These are phyloP conservation scores for Calypte anna DNA, from an alignment of 2,113 vertebrate genomes.

Conservation along the genomic window DNA sequence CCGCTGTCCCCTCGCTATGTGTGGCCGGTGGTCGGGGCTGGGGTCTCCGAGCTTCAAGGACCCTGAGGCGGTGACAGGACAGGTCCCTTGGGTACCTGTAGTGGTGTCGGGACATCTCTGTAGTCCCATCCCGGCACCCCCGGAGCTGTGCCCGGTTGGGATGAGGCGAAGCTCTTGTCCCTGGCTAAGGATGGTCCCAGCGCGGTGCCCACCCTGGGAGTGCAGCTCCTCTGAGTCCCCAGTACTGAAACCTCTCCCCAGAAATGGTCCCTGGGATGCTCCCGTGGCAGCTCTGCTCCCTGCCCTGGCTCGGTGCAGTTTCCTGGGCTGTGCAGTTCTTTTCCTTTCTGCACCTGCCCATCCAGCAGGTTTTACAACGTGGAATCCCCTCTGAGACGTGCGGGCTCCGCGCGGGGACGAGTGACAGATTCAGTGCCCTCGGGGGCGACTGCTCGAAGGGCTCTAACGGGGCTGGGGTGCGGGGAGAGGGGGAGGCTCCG, in stretches of 20 bases:
- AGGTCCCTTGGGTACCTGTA: fast-evolving
- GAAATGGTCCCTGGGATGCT: fast-evolving
- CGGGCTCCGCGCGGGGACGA: background rate
- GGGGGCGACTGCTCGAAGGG: background rate
- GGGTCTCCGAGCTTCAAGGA: background rate
- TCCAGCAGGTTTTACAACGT: background rate
- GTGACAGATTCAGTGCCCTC: too few species aligned
- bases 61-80: background rate
- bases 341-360: background rate
- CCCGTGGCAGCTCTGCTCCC: background rate
- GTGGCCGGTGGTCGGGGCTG: background rate
- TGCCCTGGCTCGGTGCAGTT: fast-evolving
- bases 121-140: background rate
- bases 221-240: fast-evolving
- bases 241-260: fast-evolving
- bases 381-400: fast-evolving
- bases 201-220: fast-evolving
- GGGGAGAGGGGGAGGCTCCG: fast-evolving
- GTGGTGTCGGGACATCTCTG: background rate
- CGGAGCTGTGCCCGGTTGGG: background rate
- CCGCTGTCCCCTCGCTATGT: background rate
- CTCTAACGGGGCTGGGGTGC: background rate
- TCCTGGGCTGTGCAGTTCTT: background rate
- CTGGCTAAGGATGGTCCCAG: background rate
- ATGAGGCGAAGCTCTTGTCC: background rate